phyloP scores from a whole-genome alignment of 2,888 invertebrate species.

The Cerastoderma edule region DNA sequence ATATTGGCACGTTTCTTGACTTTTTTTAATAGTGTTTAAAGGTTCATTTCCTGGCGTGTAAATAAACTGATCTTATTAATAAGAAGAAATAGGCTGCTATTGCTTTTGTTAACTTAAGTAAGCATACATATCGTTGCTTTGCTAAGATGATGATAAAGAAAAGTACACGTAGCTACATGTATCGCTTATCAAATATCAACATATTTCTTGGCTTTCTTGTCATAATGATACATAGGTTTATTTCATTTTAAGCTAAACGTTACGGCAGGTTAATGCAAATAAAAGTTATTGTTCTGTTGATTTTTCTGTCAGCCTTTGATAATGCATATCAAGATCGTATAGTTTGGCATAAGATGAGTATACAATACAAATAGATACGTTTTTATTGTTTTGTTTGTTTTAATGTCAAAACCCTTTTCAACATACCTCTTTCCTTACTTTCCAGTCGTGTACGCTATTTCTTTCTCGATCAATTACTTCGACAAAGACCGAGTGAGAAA shows the following conservation, averaged over 20 bases:
- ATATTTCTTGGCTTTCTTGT: too few relatives aligned
- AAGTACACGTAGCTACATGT: too few relatives aligned
- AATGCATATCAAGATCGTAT: not conserved
- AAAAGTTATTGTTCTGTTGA: not conserved
- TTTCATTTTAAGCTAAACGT: too few relatives aligned
- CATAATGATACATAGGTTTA: too few relatives aligned
- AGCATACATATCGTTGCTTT: not conserved
- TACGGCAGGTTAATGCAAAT: not conserved
- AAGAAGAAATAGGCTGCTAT: not conserved
- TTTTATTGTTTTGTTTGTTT: not conserved
- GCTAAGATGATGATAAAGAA: too few relatives aligned
- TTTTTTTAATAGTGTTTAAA: not conserved
- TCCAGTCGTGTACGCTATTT: constrained; percentile 85
- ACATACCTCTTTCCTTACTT: constrained; percentile 14
- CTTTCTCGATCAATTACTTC: constrained; percentile 84
- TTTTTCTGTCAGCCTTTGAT: not conserved
- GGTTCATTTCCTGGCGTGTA: not conserved
- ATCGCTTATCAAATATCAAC: too few relatives aligned
- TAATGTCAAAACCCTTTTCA: not conserved
- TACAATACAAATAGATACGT: not conserved
- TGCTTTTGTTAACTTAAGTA: not conserved
- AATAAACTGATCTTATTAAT: not conserved
- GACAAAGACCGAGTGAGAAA: constrained; percentile 75
- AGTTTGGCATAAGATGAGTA: not conserved
- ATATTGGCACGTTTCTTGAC: not conserved